Evolutionary conservation across 2,113 vertebrate genomes (phyloP).

Genomic region (Oxyura jamaicensis): DNA sequence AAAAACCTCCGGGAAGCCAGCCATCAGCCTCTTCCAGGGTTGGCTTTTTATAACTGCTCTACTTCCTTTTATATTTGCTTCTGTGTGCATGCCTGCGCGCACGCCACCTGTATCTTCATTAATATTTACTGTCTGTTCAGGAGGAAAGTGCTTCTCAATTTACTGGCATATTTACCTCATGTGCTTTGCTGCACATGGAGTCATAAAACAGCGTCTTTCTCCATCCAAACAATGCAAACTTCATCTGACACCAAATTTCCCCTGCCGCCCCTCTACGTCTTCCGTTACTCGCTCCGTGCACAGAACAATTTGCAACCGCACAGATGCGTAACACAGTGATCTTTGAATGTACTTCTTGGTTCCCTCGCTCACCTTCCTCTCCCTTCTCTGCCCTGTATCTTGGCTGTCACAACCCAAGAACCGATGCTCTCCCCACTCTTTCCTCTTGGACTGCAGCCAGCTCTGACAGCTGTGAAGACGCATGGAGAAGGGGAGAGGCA

Average conservation of each 20-base stretch:
- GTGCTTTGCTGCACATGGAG: conserved; percentile 2
- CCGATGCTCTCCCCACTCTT: fast-evolving
- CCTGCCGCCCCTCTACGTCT: not conserved
- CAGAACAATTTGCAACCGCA: conserved; percentile 26
- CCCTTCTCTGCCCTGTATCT: not conserved
- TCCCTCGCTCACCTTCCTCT: not conserved
- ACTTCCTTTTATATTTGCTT: conserved; percentile 54
- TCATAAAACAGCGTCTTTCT: conserved; percentile 23
- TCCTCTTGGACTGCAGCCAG: fast-evolving
- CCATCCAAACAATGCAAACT: conserved; percentile 11
- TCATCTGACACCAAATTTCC: conserved; percentile 9
- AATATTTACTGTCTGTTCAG: conserved; percentile 61
- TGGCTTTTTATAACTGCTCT: conserved; percentile 72
- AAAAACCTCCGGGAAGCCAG: conserved; percentile 51
- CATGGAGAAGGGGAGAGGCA: fast-evolving
- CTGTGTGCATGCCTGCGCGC: fast-evolving
- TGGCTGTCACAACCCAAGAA: not conserved
- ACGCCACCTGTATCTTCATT: conserved; percentile 42
- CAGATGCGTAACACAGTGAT: not conserved
- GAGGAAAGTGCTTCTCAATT: conserved; percentile 29
- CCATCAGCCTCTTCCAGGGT: conserved; percentile 50
- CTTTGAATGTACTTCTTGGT: not conserved
- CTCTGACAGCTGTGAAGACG: not conserved
- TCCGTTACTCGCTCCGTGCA: not conserved
- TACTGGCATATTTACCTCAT: conserved; percentile 52